phyloP scores from a whole-genome alignment of 2,113 vertebrate species.

The Alethe castanea region DNA sequence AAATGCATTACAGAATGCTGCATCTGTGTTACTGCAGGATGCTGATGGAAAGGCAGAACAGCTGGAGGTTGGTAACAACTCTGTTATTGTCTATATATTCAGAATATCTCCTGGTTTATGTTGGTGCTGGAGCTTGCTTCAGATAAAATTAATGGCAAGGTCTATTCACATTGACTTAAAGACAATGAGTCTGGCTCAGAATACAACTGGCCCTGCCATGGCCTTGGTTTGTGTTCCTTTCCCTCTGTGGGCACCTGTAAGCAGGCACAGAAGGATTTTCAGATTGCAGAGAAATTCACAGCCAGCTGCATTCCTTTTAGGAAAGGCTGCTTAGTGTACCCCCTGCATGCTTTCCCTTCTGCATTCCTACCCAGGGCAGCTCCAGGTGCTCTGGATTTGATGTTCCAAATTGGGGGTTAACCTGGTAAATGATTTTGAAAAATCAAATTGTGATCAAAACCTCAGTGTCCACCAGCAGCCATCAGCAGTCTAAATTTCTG shows the following conservation, averaged over 20 bases:
- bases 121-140: background rate
- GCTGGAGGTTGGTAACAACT: conserved; percentile 76
- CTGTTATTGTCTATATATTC: background rate
- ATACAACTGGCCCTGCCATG: background rate
- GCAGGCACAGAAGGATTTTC: background rate
- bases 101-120: background rate
- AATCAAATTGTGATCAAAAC: background rate
- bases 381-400: background rate
- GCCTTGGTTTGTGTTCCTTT: background rate
- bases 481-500: background rate
- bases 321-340: background rate
- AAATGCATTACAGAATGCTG: conserved; percentile 68
- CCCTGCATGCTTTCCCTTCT: rapidly evolving
- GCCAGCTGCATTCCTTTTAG: background rate
- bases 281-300: background rate
- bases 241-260: background rate
- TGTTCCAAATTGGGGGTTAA: background rate
- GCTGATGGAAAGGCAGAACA: conserved; percentile 63
- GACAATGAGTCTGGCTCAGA: background rate
- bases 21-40: conserved; percentile 56
- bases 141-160: background rate
- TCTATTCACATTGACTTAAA: background rate
- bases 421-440: background rate
- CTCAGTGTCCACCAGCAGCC: background rate
- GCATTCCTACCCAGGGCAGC: background rate